Base-by-base conservation (phyloP, 92 coral and sea anemone genomes). In the Phenganax subtilis region DNA sequence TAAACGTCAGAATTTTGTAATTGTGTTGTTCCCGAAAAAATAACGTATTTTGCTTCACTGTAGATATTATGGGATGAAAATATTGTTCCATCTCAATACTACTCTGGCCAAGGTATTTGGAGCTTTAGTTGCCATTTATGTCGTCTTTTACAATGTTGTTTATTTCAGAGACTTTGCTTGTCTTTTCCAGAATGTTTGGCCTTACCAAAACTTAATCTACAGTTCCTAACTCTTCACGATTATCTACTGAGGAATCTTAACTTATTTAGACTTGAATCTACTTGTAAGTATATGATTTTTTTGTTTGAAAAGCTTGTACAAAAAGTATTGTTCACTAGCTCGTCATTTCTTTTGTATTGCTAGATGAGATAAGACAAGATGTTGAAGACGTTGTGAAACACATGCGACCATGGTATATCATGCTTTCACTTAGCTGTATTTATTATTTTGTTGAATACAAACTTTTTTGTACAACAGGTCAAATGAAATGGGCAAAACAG, bases 61-160 rank as follows among this genome's bases (percentile, higher is more conserved):
- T 79, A 93, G 98, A 96, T 96, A 77, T 86, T 96, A 37, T 96
- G 99, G 99, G 97, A 96, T 81, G 96, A 92, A 76, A 96, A 96
- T 61, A 89, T 96, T 54, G 99, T 96, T 37, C 99, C 99, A 51
- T 90, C 97, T 12, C 92, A 96, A 69, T 96, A 86, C 60, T 96
- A 96, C 78, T 93, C 97, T 28, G 92, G 94, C 37, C 94, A 92
- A 88, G 97, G 97, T 92, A 68, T 72, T 65, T 51, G 8, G 70
- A n/a, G 57, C 20, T 12, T 15, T 0, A 54, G 51, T n/a, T 61
- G 71, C 55, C 63, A 14, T 62, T 44, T 63, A 17, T 1, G 31
- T 20, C 15, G 3, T 69, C 17, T 30, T 0, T 2, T 73, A 28
- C 6, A 52, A 20, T 73, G 37, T 10, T 3, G 9, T 11, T n/a